phyloP scores from a whole-genome alignment of 2,113 vertebrate species.

The Lasiurus borealis region DNA sequence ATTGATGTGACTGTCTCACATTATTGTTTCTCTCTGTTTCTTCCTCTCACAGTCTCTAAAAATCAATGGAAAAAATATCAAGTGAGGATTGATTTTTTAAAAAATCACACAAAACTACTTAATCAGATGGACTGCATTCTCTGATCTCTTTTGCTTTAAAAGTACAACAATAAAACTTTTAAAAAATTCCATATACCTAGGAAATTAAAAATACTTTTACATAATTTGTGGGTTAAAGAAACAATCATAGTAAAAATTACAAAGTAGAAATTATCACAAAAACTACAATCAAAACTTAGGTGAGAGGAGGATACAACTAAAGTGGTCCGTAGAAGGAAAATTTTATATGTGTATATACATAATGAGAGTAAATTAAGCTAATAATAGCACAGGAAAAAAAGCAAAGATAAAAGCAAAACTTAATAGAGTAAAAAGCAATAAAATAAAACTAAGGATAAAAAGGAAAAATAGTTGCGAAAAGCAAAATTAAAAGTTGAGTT shows the following conservation, averaged over 20 bases:
- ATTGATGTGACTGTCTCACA: no score
- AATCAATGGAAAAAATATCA: no score
- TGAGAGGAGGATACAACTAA: background rate
- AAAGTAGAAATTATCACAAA: conserved; percentile 31
- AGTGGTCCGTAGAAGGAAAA: background rate
- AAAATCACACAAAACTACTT: background rate
- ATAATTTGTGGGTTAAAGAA: background rate
- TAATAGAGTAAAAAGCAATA: background rate
- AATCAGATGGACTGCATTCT: background rate
- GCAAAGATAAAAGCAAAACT: conserved; percentile 1
- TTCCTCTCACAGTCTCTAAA: no score
- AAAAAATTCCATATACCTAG: background rate
- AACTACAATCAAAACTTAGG: background rate
- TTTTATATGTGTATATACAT: background rate
- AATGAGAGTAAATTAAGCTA: conserved; percentile 23
- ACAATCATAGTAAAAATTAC: conserved; percentile 25
- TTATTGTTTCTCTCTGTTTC: no score
- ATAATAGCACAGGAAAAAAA: background rate
- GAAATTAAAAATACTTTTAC: conserved; percentile 19
- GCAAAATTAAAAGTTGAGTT: conserved; percentile 24
- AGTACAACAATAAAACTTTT: background rate
- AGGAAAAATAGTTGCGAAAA: background rate
- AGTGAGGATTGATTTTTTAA: no score
- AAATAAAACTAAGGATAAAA: background rate
- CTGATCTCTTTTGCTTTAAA: conserved; percentile 28